Evolutionary conservation across 2,888 invertebrate genomes (phyloP), one percentile per base, ranked within the genome.

Genomic region (Euproctis similis): DNA sequence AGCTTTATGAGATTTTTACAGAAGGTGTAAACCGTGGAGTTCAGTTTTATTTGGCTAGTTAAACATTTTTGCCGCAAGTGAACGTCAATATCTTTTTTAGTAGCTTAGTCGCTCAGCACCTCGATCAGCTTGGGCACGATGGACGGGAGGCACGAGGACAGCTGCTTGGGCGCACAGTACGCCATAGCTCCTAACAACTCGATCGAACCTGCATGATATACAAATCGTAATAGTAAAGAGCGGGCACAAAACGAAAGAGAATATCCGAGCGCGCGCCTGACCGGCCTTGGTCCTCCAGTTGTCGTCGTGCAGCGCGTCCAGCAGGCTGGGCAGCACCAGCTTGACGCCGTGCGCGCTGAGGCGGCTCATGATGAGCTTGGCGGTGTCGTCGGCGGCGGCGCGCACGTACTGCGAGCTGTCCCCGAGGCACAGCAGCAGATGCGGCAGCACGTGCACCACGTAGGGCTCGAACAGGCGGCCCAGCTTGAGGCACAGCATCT

Each of bases 391-490:
- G 5, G 98, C 97, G 3, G 98, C 98, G 47, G 95, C 90, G 56
- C 99, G 88, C 31, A 99, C 98, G 77, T 97, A 94, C 72, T 96
- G 95, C 65, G 95, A 97, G 14, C 90, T 88, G 84, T 99, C 98
- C 5, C 98, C 98, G 75, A 98, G 97, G 74, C 97, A 97, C 42
- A 96, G 88, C 45, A 99, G 85, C 56, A 99, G 87, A 78, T 97
- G 94, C 0, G 98, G 98, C 42, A 99, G 85, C 24, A 98, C 95
- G 71, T 98, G 97, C 30, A 99, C 96, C 37, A 99, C 96, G 84
- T 99, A 99, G 0, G 99, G 99, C 80, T 99, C 99, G 84, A 99
- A 99, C 33, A 98, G 86, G 24, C 97, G 92, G 0, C 98, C 98
- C 55, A 99, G 87, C 89, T 95, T 95, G 52, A 91, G 91, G 74